These are phyloP conservation scores for Nannoperca australis DNA, from an alignment of 2,797 vertebrate species.

Conservation along the genomic window DNA sequence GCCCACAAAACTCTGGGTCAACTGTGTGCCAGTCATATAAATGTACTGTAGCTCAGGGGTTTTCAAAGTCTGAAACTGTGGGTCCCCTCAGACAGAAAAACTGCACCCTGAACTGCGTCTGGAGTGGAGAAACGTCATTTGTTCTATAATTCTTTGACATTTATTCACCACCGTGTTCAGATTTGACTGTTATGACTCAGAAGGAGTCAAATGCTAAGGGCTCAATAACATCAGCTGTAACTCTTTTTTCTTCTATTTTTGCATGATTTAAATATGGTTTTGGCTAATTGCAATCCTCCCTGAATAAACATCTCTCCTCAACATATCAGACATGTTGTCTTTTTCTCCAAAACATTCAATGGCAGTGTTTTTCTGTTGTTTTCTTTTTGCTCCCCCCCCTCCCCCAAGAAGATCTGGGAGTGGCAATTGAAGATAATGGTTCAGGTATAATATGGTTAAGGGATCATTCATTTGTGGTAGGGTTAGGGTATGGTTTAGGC, in stretches of 20 bases:
- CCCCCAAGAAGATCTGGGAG: background rate
- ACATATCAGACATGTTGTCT: background rate
- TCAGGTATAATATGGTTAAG: background rate
- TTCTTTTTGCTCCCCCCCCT: no score
- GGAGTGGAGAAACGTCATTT: no score
- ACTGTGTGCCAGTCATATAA: slow-evolving; percentile 14
- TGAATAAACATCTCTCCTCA: background rate
- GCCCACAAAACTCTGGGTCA: background rate
- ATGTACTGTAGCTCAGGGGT: background rate
- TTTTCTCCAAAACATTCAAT: background rate
- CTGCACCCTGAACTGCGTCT: background rate
- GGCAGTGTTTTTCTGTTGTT: background rate
- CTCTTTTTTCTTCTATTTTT: no score
- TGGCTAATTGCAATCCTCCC: background rate
- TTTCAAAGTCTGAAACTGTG: background rate
- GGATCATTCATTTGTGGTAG: background rate
- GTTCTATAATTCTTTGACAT: background rate
- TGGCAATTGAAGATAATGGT: background rate
- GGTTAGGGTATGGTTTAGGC: background rate
- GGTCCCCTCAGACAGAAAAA: background rate
- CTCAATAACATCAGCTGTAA: background rate
- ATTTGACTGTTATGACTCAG: background rate
- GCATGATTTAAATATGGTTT: background rate
- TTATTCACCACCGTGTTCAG: background rate
- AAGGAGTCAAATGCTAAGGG: no score